Evolutionary conservation across 1,140 invertebrate species (phyloP), one percentile per base, ranked within the genome.

Genomic region (Cydia pomonella): DNA sequence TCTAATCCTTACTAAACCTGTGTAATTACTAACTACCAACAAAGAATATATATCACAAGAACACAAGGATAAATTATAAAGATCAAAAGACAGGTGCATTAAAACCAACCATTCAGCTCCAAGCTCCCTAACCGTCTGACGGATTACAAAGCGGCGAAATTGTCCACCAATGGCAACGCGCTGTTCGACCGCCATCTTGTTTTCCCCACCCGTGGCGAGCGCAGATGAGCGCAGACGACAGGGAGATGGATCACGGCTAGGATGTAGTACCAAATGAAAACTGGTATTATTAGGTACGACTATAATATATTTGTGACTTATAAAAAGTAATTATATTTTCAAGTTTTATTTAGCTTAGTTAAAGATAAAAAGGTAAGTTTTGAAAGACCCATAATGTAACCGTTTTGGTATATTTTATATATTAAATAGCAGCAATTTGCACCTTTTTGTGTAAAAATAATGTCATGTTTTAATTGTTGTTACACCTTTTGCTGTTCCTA

Each of bases 141-240:
- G 41, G 29, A 69, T 33, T 38, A 69, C 64, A 69, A 69, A 33
- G 63, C 25, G 27, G 16, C 10, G 1, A 63, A 50, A 29, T 72
- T 73, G 2, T 38, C 59, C 29, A 73, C 89, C 90, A 90, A 92
- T 92, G 59, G 66, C 73, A 76, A 41, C 47, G 75, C 73, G 59
- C 63, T 44, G 38, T 78, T 73, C 50, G 72, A 80, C 47, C 77
- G 90, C 90, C 90, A 92, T 92, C 21, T 88, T 92, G 74, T 69
- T 80, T 81, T 81, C 88, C 87, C 88, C 86, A 79, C 88, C 80
- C 23, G 25, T 6, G 16, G 41, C 73, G 77, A 71, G 23, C 50
- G 53, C 80, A 84, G 82, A 84, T 80, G 77, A 84, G 38, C 76
- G 75, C 23, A 16, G 53, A 33, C 75, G 66, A 72, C 80, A 85